Percentiles rank a stretch among this genome's conserved stretches.
Evolutionary conservation across 2,888 invertebrate genomes (phyloP).

Genomic region (Zootermopsis nevadensis): DNA sequence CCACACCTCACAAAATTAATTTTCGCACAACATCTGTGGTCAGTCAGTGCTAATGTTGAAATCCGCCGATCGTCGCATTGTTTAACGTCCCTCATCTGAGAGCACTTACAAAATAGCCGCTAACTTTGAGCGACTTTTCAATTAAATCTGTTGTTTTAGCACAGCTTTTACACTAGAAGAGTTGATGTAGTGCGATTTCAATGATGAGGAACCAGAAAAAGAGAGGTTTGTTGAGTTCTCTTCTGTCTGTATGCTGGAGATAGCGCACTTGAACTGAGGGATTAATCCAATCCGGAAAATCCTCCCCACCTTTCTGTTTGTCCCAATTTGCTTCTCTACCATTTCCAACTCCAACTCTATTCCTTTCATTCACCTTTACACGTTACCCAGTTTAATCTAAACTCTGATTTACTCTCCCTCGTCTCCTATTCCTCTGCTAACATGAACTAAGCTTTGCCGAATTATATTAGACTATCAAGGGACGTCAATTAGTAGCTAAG

Average conservation of each 20-base stretch:
- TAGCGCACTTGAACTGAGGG: conserved; percentile 16
- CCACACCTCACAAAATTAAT: too few species aligned
- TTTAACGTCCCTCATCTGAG: too few species aligned
- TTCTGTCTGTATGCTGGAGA: not conserved
- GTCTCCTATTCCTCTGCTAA: not conserved
- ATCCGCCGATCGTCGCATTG: too few species aligned
- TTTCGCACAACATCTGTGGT: too few species aligned
- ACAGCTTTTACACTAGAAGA: not conserved
- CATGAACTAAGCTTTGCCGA: conserved; percentile 5
- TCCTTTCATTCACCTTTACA: not conserved
- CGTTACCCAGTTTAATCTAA: conserved; percentile 5
- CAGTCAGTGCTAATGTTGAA: too few species aligned
- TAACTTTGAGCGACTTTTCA: not conserved
- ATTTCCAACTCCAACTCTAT: not conserved
- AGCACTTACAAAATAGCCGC: not conserved
- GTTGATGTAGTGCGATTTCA: not conserved
- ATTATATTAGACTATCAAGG: conserved; percentile 23
- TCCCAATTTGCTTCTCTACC: conserved; percentile 2
- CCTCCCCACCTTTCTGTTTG: not conserved
- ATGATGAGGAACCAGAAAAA: not conserved
- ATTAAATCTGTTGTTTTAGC: not conserved
- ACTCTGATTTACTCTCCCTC: not conserved
- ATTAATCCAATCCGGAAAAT: conserved; percentile 16
- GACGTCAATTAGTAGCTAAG: conserved; percentile 30
- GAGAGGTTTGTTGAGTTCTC: not conserved